A percentile compares a stretch with the other conserved stretches of the same genome.
phyloP scores from a whole-genome alignment of 92 coral and sea anemone species.

The Parazoanthus darwini region DNA sequence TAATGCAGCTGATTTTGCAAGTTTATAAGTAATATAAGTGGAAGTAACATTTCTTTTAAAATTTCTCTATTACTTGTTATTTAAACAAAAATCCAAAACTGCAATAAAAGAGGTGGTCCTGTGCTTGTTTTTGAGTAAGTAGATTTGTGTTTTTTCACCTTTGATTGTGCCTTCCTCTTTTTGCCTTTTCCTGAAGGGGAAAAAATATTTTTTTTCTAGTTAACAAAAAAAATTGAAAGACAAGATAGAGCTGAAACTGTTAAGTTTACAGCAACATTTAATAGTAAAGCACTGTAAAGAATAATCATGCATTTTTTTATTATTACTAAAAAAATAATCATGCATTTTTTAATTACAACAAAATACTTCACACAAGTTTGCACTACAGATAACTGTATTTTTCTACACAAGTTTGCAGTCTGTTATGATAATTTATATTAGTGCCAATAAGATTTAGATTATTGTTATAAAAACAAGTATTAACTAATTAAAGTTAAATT shows the following conservation, averaged over 20 bases:
- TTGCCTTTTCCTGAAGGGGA: slow-evolving; percentile 29
- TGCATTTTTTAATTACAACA: too few species aligned
- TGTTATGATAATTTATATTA: too few species aligned
- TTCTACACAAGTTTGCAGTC: neutral
- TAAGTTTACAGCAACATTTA: neutral
- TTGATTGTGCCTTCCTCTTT: slow-evolving; percentile 41
- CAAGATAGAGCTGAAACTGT: neutral
- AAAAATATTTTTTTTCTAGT: neutral
- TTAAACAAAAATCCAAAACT: neutral
- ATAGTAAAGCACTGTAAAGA: too few species aligned
- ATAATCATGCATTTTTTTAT: too few species aligned
- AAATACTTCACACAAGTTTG: too few species aligned
- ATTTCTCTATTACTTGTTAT: too few species aligned
- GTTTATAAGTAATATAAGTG: neutral
- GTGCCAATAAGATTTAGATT: neutral
- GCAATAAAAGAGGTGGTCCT: neutral
- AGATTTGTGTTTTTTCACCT: slow-evolving; percentile 8
- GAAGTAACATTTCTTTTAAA: too few species aligned
- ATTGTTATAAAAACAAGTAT: too few species aligned
- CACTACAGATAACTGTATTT: neutral
- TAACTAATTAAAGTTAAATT: too few species aligned
- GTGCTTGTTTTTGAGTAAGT: neutral
- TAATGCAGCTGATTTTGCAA: too few species aligned
- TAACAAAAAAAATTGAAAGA: too few species aligned
- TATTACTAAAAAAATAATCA: too few species aligned